These are phyloP conservation scores for Yasuhikotakia modesta DNA, from an alignment of 2,797 vertebrate genomes.

Conservation along the genomic window DNA sequence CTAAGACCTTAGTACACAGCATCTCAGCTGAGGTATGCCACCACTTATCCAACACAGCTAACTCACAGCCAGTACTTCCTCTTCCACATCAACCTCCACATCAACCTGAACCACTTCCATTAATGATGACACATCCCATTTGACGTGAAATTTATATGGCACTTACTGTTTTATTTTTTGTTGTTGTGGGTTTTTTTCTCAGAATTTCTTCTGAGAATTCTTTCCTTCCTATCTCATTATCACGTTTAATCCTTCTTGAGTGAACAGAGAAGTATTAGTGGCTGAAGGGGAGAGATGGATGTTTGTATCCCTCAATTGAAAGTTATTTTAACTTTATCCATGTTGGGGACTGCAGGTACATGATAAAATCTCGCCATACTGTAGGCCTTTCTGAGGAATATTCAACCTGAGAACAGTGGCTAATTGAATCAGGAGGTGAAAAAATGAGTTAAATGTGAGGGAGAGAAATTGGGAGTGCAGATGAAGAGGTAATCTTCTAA, in stretches of 20 bases:
- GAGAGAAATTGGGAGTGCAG: slow-evolving; percentile 45
- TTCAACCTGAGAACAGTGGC: slow-evolving; percentile 72
- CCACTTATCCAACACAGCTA: no score
- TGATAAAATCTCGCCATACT: slow-evolving; percentile 74
- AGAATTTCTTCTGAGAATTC: no score
- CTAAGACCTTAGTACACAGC: background rate
- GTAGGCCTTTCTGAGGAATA: slow-evolving; percentile 68
- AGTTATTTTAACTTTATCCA: slow-evolving; percentile 75
- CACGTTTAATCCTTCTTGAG: slow-evolving; percentile 50
- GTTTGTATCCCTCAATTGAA: slow-evolving; percentile 73
- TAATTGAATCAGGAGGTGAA: slow-evolving; percentile 77
- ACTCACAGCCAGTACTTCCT: no score
- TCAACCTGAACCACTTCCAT: no score
- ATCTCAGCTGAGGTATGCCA: slow-evolving; percentile 27
- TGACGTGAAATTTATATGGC: no score
- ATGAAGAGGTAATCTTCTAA: slow-evolving; percentile 30
- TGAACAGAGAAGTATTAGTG: slow-evolving; percentile 32
- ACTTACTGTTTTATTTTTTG: no score
- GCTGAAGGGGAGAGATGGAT: slow-evolving; percentile 47
- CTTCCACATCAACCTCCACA: no score
- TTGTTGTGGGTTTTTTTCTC: no score
- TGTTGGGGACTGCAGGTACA: slow-evolving; percentile 70
- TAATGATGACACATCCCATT: no score
- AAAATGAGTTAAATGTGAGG: slow-evolving; percentile 55
- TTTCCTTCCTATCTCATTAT: slow-evolving; percentile 46